Evolutionary conservation across 2,888 invertebrate genomes (phyloP).

Genomic region (Heliconius ismenius): DNA sequence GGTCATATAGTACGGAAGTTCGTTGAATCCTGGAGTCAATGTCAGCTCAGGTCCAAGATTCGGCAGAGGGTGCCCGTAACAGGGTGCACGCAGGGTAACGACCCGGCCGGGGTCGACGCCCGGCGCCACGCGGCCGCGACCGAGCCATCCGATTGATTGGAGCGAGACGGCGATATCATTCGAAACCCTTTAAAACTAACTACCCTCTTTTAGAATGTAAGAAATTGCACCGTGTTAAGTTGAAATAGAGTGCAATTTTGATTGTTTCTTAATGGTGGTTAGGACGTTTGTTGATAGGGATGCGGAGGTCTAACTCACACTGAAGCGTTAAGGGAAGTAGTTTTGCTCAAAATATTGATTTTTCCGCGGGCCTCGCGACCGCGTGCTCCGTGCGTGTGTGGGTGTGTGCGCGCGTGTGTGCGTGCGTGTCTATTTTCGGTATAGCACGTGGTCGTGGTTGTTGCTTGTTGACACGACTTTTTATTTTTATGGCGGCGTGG

Average conservation of each 20-base stretch:
- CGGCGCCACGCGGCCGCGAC: constrained; percentile 78
- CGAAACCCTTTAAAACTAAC: constrained; percentile 71
- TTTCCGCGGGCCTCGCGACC: constrained; percentile 73
- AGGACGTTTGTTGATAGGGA: constrained; percentile 51
- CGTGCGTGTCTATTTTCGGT: constrained; percentile 75
- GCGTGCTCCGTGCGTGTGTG: constrained; percentile 55
- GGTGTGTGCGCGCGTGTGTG: constrained; percentile 48
- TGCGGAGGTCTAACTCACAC: constrained; percentile 65
- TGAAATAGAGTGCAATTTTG: constrained; percentile 67
- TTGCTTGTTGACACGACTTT: constrained; percentile 79
- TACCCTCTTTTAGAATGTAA: constrained; percentile 62
- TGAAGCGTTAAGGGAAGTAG: constrained; percentile 74
- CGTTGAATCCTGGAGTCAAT: constrained; percentile 76
- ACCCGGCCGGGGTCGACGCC: constrained; percentile 76
- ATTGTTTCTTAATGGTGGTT: constrained; percentile 50
- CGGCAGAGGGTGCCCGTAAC: constrained; percentile 77
- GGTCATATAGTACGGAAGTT: constrained; percentile 70
- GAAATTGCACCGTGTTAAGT: constrained; percentile 67
- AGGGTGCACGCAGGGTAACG: constrained; percentile 80
- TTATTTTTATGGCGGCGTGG: constrained; percentile 74
- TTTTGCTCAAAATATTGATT: constrained; percentile 83
- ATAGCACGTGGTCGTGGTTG: constrained; percentile 79
- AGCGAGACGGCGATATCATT: constrained; percentile 69
- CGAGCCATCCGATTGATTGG: constrained; percentile 77
- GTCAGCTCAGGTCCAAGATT: constrained; percentile 77